Base-by-base conservation (phyloP, 2,113 vertebrate species). In the Onychostoma macrolepis region DNA sequence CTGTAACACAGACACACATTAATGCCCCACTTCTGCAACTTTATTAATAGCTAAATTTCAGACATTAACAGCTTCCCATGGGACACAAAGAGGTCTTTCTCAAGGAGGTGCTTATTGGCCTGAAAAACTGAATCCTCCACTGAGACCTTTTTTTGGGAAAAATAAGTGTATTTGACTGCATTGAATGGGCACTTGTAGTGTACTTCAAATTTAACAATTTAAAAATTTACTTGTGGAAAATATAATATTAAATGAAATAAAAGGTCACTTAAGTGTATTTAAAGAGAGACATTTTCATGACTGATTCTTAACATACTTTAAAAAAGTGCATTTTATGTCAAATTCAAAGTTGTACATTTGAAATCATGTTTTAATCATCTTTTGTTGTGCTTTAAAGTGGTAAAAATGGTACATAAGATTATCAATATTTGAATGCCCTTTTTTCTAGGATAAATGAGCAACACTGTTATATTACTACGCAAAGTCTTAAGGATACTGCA, bases 1-100 rank as follows among this genome's bases (percentile, higher is more conserved):
- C 98, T 99, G 91, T 6, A 63, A 89, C 26, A 77, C 17, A 89
- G 50, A 50, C 56, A 80, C 48, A 75, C 61, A 63, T 41, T 13
- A 41, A 74, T 41, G 71, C 11, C 71, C 36, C 10, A 9, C 36
- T 74, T 74, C 36, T 41, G 21, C 71, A 74, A 74, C 10, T 41
- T 41, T 12, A 74, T 74, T 12, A 74, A 41, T n/a, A 72, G 2
- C 36, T 72, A 74, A 4, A 72, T 41, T 72, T 72, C 36, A 72
- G 69, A 38, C 69, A 71, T 36, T 10, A 21, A 36, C 30, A 9
- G 1, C 19, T 38, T 38, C 67, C 56, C 17, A 36, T 38, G 30
- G 11, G 33, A 71, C 19, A 38, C 17, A 71, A 38, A 36, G 8
- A 33, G 65, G 6, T 33, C 12, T 67, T 67, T 2, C 28, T 67